phyloP scores from a whole-genome alignment of 1,140 invertebrate genomes.

The Drosophila kikkawai region DNA sequence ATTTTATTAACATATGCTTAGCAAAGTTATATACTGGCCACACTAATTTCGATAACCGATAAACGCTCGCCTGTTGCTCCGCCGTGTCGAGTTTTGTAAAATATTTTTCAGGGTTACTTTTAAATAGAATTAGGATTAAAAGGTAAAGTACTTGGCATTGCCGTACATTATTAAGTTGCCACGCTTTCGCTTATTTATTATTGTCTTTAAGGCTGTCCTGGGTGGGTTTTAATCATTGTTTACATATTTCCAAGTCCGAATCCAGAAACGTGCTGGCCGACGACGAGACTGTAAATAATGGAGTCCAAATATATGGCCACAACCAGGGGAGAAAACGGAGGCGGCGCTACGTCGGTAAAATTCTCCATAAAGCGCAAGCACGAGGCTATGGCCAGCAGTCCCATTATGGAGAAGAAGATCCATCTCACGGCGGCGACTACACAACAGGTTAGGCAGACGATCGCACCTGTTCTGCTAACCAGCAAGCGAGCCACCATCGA shows the following conservation, averaged over 20 bases:
- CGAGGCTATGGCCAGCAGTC: slow-evolving; percentile 30
- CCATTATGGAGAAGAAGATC: slow-evolving; percentile 39
- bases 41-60: background rate
- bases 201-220: background rate
- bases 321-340: slow-evolving; percentile 11
- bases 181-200: background rate
- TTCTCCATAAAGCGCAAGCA: slow-evolving; percentile 59
- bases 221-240: background rate
- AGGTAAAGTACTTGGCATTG: background rate
- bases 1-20: background rate
- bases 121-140: background rate
- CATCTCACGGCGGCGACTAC: background rate
- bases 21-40: background rate
- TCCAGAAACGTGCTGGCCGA: slow-evolving; percentile 28
- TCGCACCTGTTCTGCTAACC: slow-evolving; percentile 9
- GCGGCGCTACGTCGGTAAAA: slow-evolving; percentile 26
- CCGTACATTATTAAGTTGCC: too few relatives aligned
- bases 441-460: slow-evolving; percentile 16
- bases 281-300: slow-evolving; percentile 36
- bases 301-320: slow-evolving; percentile 66
- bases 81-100: slow-evolving; percentile 10
- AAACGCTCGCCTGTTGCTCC: slow-evolving; percentile 22
- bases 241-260: background rate
- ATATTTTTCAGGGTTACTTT: slow-evolving; percentile 1
- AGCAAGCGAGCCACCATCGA: slow-evolving; percentile 45